Evolutionary conservation across 2,113 vertebrate species (phyloP).

Genomic region (Elephantulus edwardii): DNA sequence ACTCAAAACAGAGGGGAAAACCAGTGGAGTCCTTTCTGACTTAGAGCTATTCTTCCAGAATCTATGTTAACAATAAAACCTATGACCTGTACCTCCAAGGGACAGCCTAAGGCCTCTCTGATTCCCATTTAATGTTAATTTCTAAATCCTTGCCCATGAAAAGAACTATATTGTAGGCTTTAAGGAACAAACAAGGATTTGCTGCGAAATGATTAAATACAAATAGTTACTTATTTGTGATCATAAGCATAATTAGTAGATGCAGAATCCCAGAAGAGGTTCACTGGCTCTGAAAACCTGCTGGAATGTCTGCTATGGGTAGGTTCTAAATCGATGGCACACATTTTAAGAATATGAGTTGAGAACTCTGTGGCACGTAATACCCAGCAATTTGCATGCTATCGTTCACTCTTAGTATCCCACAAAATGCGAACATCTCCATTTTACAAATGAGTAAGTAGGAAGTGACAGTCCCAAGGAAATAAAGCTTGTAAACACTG

Average conservation of each 20-base stretch:
- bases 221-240: neutral
- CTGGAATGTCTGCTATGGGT: no score
- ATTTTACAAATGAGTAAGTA: constrained; percentile 20
- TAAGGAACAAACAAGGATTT: constrained; percentile 29
- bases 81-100: constrained; percentile 12
- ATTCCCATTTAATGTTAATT: constrained; percentile 35
- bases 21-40: neutral
- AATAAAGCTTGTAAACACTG: neutral
- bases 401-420: neutral
- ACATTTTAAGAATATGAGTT: neutral
- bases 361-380: neutral
- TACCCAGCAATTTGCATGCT: neutral
- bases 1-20: constrained; percentile 21
- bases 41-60: neutral
- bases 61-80: constrained; percentile 33
- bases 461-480: neutral
- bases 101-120: neutral
- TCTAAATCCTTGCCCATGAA: constrained; percentile 18
- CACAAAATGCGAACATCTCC: neutral
- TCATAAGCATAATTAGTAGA: neutral
- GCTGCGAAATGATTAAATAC: neutral
- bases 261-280: no score
- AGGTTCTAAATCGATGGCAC: no score
- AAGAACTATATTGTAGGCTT: constrained; percentile 31
- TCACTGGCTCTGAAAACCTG: no score